Conservation (phyloP, 1,140 invertebrate genomes). For the Eupeodes corollae region DNA sequence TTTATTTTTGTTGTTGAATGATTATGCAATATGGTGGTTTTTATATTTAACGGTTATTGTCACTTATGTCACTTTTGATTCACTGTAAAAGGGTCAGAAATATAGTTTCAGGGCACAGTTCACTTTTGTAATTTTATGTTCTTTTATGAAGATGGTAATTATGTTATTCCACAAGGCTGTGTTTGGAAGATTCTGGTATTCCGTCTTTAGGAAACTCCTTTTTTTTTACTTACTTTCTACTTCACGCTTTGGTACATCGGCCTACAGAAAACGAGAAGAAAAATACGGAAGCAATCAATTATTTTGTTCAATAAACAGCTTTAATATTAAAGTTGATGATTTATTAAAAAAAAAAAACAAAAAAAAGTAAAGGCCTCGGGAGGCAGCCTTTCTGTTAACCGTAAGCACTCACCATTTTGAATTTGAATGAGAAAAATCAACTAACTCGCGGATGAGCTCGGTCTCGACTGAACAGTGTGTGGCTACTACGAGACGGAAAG, state of each 20-base stretch:
- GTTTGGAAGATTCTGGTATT: no score
- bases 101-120: no score
- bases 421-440: conserved; percentile 34
- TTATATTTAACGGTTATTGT: no score
- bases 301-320: not conserved
- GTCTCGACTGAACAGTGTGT: conserved; percentile 38
- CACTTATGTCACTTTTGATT: no score
- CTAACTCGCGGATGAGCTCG: conserved; percentile 38
- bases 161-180: no score
- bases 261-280: conserved; percentile 15
- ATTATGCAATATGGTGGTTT: no score
- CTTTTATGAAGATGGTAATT: no score
- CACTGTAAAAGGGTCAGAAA: no score
- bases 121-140: no score
- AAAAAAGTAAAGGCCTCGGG: conserved; percentile 9
- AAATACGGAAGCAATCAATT: conserved; percentile 3
- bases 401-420: conserved; percentile 35
- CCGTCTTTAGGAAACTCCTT: not conserved
- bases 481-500: conserved; percentile 33
- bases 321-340: no score
- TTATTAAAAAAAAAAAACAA: not conserved
- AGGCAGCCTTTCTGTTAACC: not conserved
- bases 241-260: conserved; percentile 37
- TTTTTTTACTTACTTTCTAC: conserved; percentile 35
- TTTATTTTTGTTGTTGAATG: no score